These are phyloP conservation scores for Sitodiplosis mosellana DNA, from an alignment of 1,140 invertebrate genomes.

Conservation along the genomic window DNA sequence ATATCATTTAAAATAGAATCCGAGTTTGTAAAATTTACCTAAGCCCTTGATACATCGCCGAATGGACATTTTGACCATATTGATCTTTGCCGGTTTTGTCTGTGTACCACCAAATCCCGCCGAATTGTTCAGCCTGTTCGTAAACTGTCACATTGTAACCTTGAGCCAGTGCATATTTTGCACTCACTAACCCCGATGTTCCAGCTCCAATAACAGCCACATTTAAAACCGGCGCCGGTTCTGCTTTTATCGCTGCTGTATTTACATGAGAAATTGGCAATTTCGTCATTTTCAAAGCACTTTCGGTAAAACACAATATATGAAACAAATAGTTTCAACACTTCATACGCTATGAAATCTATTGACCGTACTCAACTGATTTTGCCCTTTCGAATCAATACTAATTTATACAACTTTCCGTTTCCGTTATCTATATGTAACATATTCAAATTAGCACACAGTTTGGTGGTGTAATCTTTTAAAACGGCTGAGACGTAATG, in stretches of 20 bases:
- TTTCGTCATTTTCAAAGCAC: too few relatives aligned
- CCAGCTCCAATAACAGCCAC: slow-evolving; percentile 45
- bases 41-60: not conserved
- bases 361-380: too few relatives aligned
- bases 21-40: not conserved
- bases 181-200: slow-evolving; percentile 28
- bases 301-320: too few relatives aligned
- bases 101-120: not conserved
- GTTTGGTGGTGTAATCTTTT: too few relatives aligned
- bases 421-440: too few relatives aligned
- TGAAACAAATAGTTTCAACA: too few relatives aligned
- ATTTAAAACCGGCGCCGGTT: not conserved
- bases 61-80: not conserved
- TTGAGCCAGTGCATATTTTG: not conserved
- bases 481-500: too few relatives aligned
- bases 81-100: not conserved
- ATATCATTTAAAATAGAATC: not conserved
- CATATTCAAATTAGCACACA: too few relatives aligned
- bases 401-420: too few relatives aligned
- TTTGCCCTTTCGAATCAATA: too few relatives aligned
- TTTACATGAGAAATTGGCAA: too few relatives aligned
- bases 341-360: too few relatives aligned
- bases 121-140: slow-evolving; percentile 2
- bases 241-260: not conserved
- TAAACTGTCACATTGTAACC: not conserved